phyloP scores from a whole-genome alignment of 2,113 vertebrate genomes.

The Lontra canadensis region DNA sequence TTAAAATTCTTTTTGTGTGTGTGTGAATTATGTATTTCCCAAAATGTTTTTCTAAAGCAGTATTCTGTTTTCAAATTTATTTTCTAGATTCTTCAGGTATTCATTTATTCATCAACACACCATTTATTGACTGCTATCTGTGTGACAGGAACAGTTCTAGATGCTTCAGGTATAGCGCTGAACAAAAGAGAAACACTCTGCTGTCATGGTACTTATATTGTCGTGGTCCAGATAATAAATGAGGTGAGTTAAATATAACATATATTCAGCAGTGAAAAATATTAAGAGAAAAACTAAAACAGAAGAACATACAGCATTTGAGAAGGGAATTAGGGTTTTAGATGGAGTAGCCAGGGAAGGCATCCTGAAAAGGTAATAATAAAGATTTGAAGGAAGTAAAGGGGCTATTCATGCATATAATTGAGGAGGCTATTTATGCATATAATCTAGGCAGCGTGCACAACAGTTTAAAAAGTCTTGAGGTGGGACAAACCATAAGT shows the following conservation, averaged over 20 bases:
- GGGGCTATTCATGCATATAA: not conserved
- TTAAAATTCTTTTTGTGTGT: not conserved
- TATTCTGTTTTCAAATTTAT: conserved; percentile 19
- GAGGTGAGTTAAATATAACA: conserved; percentile 31
- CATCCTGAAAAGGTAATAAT: not conserved
- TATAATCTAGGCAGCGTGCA: not conserved
- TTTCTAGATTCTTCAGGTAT: conserved; percentile 36
- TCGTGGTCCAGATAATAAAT: conserved; percentile 27
- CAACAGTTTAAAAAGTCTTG: not conserved
- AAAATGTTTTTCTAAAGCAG: not conserved
- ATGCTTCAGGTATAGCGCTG: not conserved
- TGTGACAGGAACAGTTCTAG: not conserved
- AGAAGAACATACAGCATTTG: not conserved
- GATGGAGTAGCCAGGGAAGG: not conserved
- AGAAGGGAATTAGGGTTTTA: not conserved
- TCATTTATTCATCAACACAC: conserved; percentile 3
- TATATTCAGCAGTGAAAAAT: conserved; percentile 10
- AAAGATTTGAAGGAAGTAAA: not conserved
- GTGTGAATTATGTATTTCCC: conserved; percentile 29
- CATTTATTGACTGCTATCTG: not conserved
- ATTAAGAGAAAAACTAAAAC: not conserved
- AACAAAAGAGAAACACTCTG: not conserved
- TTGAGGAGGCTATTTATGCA: not conserved
- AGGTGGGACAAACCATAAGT: not conserved
- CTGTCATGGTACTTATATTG: not conserved